Conservation (phyloP, 1,140 invertebrate species). For the Mesaphorura yosii region DNA sequence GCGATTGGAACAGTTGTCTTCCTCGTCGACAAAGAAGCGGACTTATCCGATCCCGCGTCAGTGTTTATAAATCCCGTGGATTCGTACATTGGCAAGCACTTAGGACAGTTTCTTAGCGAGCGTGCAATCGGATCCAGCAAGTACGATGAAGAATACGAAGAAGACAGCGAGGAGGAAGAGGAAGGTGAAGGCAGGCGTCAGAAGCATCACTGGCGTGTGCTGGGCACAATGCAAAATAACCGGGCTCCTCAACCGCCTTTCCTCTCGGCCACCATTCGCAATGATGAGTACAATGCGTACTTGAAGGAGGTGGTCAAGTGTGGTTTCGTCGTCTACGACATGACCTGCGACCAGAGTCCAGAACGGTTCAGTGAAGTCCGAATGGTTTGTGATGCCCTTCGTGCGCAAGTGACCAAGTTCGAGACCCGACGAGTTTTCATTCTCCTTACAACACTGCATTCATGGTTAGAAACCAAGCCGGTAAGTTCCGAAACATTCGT, state of each 20-base stretch:
- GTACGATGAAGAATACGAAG: conserved; percentile 6
- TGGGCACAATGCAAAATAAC: conserved; percentile 11
- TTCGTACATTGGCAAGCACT: conserved; percentile 21
- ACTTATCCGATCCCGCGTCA: conserved; percentile 20
- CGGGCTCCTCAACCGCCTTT: conserved; percentile 11
- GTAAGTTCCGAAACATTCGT: conserved; percentile 43
- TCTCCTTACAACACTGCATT: conserved; percentile 49
- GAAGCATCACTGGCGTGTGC: conserved; percentile 6
- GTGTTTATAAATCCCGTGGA: conserved; percentile 24
- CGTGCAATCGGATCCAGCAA: neutral
- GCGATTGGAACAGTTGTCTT: conserved; percentile 19
- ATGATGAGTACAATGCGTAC: conserved; percentile 23
- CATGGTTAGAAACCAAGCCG: conserved; percentile 47
- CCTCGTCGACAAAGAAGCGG: conserved; percentile 17
- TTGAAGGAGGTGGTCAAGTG: conserved; percentile 30
- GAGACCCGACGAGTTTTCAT: conserved; percentile 39
- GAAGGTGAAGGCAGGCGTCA: neutral
- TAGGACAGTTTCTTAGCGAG: conserved; percentile 19
- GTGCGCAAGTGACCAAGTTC: conserved; percentile 15
- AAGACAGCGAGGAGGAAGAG: conserved; percentile 5
- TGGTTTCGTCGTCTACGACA: conserved; percentile 37
- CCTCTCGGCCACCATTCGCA: conserved; percentile 21
- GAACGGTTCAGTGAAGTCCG: conserved; percentile 29
- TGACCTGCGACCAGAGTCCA: conserved; percentile 32
- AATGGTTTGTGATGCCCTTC: conserved; percentile 33